Evolutionary conservation across 1,140 invertebrate genomes (phyloP).

Genomic region (Heliconius nattereri): DNA sequence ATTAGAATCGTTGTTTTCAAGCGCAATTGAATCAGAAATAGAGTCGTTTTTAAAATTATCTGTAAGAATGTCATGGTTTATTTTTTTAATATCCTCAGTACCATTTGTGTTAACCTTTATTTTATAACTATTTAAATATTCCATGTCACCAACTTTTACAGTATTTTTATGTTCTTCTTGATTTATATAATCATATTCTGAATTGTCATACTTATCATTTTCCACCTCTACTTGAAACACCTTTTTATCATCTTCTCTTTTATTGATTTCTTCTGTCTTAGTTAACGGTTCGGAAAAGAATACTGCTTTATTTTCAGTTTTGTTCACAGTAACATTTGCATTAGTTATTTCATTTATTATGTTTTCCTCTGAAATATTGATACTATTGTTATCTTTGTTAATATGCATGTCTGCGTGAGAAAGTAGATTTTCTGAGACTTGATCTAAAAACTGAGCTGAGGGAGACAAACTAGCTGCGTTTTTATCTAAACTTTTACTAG

Average conservation of each 20-base stretch:
- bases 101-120: background rate
- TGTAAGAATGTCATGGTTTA: background rate
- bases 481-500: background rate
- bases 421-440: background rate
- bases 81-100: background rate
- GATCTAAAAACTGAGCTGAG: background rate
- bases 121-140: background rate
- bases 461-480: background rate
- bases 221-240: background rate
- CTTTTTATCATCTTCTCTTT: background rate
- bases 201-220: background rate
- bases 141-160: constrained; percentile 2
- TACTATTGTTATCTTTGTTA: background rate
- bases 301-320: background rate
- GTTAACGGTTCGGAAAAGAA: background rate
- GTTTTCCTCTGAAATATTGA: background rate
- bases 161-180: constrained; percentile 10
- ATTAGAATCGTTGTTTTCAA: background rate
- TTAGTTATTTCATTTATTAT: background rate
- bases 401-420: background rate
- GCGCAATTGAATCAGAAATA: background rate
- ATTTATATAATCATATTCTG: background rate
- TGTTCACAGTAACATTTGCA: background rate
- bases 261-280: background rate
- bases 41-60: background rate